Evolutionary conservation across 2,888 invertebrate species (phyloP).

Genomic region (Caenorhabditis panamensis): DNA sequence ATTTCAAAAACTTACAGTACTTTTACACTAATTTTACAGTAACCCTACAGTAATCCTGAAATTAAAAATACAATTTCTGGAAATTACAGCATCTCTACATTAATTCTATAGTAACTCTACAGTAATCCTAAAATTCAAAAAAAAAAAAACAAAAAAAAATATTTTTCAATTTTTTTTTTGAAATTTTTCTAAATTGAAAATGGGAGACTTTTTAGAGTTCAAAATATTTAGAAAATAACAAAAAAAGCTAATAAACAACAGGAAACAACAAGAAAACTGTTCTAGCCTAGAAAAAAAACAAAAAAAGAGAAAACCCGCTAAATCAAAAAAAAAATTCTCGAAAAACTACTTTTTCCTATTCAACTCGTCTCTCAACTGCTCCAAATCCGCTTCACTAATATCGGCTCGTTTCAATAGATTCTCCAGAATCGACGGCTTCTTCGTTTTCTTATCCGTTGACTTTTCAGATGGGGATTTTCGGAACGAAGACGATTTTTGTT

Average conservation of each 20-base stretch:
- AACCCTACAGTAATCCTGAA: too few relatives aligned
- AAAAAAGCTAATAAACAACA: neutral
- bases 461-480: too few relatives aligned
- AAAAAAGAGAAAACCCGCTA: conserved; percentile 1
- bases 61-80: too few relatives aligned
- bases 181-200: neutral
- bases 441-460: neutral
- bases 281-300: neutral
- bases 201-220: neutral
- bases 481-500: too few relatives aligned
- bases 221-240: neutral
- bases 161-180: neutral
- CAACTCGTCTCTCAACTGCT: conserved; percentile 65
- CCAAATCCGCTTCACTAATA: conserved; percentile 65
- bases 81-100: too few relatives aligned
- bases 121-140: conserved; percentile 3
- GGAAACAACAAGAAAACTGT: neutral
- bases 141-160: conserved; percentile 5
- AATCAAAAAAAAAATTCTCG: conserved; percentile 9
- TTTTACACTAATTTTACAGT: neutral
- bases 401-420: conserved; percentile 59
- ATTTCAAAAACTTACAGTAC: neutral
- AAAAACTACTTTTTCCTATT: conserved; percentile 16
- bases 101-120: neutral
- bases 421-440: conserved; percentile 63